phyloP scores from a whole-genome alignment of 2,888 invertebrate genomes.

The Glaucopsyche alexis region DNA sequence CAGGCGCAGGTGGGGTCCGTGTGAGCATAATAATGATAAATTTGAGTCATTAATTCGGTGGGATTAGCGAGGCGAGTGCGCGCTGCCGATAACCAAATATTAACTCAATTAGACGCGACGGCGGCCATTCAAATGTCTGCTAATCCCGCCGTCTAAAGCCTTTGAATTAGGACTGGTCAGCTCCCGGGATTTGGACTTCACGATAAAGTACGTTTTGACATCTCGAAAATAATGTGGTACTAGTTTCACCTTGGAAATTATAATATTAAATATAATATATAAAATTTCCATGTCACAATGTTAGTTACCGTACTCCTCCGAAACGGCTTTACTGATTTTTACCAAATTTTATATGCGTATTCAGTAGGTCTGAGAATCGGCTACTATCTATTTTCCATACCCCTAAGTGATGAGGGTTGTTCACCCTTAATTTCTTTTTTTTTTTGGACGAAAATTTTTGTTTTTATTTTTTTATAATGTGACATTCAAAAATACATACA shows the following conservation, averaged over 20 bases:
- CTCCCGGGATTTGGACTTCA: slow-evolving; percentile 35
- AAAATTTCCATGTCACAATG: no score
- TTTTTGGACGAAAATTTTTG: no score
- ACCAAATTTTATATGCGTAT: no score
- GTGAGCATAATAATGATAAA: slow-evolving; percentile 77
- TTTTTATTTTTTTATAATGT: no score
- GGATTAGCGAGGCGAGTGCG: slow-evolving; percentile 74
- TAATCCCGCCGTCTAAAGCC: slow-evolving; percentile 55
- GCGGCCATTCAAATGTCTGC: slow-evolving; percentile 69
- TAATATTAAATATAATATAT: no score
- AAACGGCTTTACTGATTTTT: no score
- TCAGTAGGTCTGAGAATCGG: no score
- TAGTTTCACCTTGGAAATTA: not conserved
- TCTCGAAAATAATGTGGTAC: not conserved
- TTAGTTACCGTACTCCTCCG: no score
- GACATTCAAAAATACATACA: no score
- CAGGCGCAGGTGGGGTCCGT: slow-evolving; percentile 66
- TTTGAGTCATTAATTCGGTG: slow-evolving; percentile 74
- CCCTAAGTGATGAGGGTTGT: no score
- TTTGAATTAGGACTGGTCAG: slow-evolving; percentile 47
- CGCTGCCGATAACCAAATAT: slow-evolving; percentile 79
- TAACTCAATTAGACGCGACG: slow-evolving; percentile 78
- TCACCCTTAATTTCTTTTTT: no score
- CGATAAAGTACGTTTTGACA: slow-evolving; percentile 7
- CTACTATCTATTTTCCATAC: no score